Evolutionary conservation across 2,888 invertebrate species (phyloP).

Genomic region (Scaeva pyrastri): DNA sequence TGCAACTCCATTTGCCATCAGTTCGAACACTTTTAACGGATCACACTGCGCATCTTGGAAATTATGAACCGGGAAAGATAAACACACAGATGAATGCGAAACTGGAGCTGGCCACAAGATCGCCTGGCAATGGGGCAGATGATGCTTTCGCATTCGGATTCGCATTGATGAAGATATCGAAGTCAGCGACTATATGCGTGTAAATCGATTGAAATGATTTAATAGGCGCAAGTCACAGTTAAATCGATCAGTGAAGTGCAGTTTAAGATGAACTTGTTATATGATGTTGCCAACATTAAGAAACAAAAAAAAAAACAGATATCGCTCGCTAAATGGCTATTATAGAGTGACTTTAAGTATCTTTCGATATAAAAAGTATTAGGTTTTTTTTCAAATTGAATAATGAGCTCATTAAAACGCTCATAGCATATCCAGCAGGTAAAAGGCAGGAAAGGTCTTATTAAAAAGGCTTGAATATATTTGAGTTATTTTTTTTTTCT

Average conservation of each 20-base stretch:
- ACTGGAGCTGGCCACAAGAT: background rate
- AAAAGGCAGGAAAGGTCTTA: slow-evolving; percentile 19
- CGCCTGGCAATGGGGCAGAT: background rate
- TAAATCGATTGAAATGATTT: slow-evolving; percentile 48
- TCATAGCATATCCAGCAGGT: background rate
- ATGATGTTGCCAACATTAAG: background rate
- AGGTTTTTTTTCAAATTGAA: background rate
- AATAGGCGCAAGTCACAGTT: slow-evolving; percentile 64
- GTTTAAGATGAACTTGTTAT: slow-evolving; percentile 53
- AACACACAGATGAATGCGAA: background rate
- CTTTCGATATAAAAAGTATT: background rate
- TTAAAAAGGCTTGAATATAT: background rate
- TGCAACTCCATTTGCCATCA: slow-evolving; percentile 36
- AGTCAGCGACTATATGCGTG: slow-evolving; percentile 15
- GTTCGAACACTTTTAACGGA: slow-evolving; percentile 58
- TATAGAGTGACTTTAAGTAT: background rate
- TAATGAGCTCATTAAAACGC: slow-evolving; percentile 34
- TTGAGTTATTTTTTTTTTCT: background rate
- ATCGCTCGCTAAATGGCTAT: background rate
- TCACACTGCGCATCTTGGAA: slow-evolving; percentile 38
- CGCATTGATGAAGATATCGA: slow-evolving; percentile 35
- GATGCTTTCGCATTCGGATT: background rate
- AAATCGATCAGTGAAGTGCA: slow-evolving; percentile 62
- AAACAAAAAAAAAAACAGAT: slow-evolving; percentile 1
- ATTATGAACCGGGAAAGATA: slow-evolving; percentile 39